Base-by-base conservation (phyloP, 1,140 invertebrate species). In the Bombyx mandarina region DNA sequence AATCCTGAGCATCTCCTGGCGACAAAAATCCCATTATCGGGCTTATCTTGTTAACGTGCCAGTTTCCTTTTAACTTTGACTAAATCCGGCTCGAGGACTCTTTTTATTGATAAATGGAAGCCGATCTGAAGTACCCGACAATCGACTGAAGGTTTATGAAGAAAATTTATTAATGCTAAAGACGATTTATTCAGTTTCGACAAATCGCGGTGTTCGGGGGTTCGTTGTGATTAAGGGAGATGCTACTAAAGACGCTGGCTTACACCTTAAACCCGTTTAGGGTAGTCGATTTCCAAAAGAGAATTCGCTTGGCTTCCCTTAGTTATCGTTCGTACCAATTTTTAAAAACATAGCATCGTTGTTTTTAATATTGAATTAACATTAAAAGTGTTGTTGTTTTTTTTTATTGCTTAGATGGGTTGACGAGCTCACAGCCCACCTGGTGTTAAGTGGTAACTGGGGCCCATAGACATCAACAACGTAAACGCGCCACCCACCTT, bases 21-120 rank as follows among this genome's bases (percentile, higher is more conserved):
- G 71, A 71, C 73, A 82, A 82, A 79, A 79, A 79, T 70, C 64
- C 75, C 69, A 81, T 81, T 79, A 81, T 71, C 62, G 67, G 26
- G 45, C 47, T 79, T 78, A 82, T 79, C 77, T 77, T 75, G 79
- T 78, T 79, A 78, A 73, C 70, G 66, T 67, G 56, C 57, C 60
- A 56, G 65, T 66, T 73, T 71, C 71, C 77, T 77, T 82, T 82
- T 79, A 82, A 82, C 69, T 78, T 77, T 71, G 53, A 59, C 62
- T 61, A 64, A 65, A 65, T 65, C 59, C 60, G 54, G 62, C 58
- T 48, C 56, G 57, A 63, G 59, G 47, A 61, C 55, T 66, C 60
- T 69, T 62, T 69, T 66, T 70, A 65, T 67, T 65, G 65, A 70
- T 70, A 65, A 70, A 67, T 70, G 65, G 61, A 58, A 35, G 51